Evolutionary conservation across 2,113 vertebrate species (phyloP).

Genomic region (Nesoenas mayeri): DNA sequence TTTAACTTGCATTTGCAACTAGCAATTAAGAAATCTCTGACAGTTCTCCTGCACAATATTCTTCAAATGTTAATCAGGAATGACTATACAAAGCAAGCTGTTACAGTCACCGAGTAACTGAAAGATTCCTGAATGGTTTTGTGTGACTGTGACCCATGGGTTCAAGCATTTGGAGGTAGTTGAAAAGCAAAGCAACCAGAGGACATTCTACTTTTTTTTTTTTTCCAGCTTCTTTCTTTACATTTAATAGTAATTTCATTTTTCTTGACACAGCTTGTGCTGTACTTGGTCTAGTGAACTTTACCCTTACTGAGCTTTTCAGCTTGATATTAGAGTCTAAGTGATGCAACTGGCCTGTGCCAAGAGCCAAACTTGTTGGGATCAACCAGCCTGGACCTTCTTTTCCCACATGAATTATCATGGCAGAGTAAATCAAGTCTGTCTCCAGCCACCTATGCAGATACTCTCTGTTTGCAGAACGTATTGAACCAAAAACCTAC

Average conservation of each 20-base stretch:
- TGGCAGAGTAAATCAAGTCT: neutral
- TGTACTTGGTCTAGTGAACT: neutral
- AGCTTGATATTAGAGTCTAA: neutral
- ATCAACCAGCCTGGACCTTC: neutral
- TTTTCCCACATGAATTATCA: neutral
- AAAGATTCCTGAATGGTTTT: neutral
- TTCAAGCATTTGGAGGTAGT: neutral
- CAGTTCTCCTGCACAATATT: neutral
- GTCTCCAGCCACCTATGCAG: neutral
- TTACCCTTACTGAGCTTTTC: neutral
- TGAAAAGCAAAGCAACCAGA: constrained; percentile 11
- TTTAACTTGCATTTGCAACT: neutral
- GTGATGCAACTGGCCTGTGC: neutral
- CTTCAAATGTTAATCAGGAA: neutral
- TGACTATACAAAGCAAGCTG: neutral
- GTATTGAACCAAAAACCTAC: neutral
- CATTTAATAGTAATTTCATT: neutral
- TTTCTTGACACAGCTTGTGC: neutral
- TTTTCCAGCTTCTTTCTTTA: neutral
- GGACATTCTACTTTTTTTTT: neutral
- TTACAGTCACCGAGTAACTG: neutral
- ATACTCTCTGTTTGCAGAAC: neutral
- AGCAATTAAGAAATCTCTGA: neutral
- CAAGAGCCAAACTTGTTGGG: neutral
- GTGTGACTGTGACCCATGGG: neutral